Percentiles rank a stretch among this genome's conserved stretches.
Conservation (phyloP, 1,140 invertebrate genomes). For the Drosophila kurseongensis region DNA sequence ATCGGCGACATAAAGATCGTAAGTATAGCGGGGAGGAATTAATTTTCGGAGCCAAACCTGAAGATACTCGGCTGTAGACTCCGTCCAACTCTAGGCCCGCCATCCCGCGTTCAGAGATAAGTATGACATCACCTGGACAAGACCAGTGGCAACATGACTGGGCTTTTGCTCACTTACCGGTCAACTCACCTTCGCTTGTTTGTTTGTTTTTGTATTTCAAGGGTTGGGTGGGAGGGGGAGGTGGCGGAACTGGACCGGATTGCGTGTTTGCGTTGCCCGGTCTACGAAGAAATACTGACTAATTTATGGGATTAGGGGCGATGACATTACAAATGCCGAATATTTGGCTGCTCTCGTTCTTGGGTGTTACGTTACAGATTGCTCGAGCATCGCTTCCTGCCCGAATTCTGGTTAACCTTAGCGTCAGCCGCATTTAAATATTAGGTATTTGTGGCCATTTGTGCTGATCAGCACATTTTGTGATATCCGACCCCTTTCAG, state of each 20-base stretch:
- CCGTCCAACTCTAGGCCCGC: neutral
- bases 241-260: slow-evolving; percentile 53
- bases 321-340: slow-evolving; percentile 12
- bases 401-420: slow-evolving; percentile 74
- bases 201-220: slow-evolving; percentile 11
- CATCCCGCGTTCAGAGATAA: slow-evolving; percentile 34
- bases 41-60: neutral
- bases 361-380: slow-evolving; percentile 66
- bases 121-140: slow-evolving; percentile 60
- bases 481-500: slow-evolving; percentile 6
- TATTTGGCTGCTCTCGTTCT: neutral
- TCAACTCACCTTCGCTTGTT: slow-evolving; percentile 34
- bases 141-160: slow-evolving; percentile 47
- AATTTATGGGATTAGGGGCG: slow-evolving; percentile 50
- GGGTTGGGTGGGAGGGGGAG: slow-evolving; percentile 1
- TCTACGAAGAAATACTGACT: slow-evolving; percentile 40
- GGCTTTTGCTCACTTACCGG: slow-evolving; percentile 11
- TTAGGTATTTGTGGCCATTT: neutral
- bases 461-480: slow-evolving; percentile 7
- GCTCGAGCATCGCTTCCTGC: slow-evolving; percentile 59
- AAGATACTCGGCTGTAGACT: neutral
- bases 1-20: slow-evolving; percentile 9
- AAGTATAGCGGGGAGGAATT: slow-evolving; percentile 29
- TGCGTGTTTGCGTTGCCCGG: slow-evolving; percentile 38
- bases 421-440: slow-evolving; percentile 37